These are phyloP conservation scores for Chamaetylas fuelleborni DNA, from an alignment of 2,113 vertebrate genomes.

Conservation along the genomic window DNA sequence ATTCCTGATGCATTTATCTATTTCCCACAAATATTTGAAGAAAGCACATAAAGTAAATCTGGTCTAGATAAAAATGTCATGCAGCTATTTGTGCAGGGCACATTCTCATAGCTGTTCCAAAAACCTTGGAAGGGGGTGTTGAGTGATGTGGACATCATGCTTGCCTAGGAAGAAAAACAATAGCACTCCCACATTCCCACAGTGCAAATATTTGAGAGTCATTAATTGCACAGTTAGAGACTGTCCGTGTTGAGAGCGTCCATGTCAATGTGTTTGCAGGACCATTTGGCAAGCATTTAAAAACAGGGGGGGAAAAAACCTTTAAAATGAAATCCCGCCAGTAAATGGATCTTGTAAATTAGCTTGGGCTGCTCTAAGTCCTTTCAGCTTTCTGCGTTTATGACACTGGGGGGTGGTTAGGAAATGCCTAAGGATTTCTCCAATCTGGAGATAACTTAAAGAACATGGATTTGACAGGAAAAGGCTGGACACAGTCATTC, in stretches of 20 bases:
- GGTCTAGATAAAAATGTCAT: background rate
- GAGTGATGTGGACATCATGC: background rate
- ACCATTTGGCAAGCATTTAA: background rate
- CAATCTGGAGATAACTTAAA: background rate
- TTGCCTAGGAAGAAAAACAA: slow-evolving; percentile 6
- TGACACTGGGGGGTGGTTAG: background rate
- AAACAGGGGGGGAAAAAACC: fast-evolving
- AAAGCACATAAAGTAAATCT: background rate
- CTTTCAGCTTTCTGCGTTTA: background rate
- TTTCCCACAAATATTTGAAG: background rate
- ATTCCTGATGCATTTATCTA: background rate
- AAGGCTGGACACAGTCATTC: background rate
- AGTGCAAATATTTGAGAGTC: background rate
- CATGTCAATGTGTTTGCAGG: background rate
- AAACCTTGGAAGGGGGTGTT: background rate
- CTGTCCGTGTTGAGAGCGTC: fast-evolving
- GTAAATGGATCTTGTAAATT: background rate
- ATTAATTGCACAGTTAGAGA: background rate
- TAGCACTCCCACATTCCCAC: background rate
- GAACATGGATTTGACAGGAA: background rate
- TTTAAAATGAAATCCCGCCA: background rate
- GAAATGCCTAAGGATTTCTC: background rate
- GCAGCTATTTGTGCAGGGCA: background rate
- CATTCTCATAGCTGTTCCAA: background rate
- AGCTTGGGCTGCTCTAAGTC: background rate